Percentiles rank a stretch among this genome's conserved stretches.
phyloP scores from a whole-genome alignment of 2,888 invertebrate species.

The Ormyrus thymus region DNA sequence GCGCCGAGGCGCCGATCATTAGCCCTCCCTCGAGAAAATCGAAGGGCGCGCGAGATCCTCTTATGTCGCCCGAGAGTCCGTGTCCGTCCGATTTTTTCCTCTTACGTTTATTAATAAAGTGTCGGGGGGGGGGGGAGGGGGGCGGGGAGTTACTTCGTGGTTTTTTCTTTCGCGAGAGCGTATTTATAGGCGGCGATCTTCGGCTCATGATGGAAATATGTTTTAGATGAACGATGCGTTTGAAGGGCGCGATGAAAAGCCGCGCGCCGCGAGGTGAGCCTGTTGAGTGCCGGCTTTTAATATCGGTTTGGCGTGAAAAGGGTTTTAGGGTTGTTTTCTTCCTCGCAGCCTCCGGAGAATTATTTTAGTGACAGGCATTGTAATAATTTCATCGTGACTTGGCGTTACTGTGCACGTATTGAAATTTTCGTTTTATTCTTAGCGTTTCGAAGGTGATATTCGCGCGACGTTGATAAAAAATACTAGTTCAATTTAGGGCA shows the following conservation, averaged over 20 bases:
- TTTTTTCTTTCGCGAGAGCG: neutral
- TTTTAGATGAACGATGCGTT: neutral
- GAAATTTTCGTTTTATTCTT: no score
- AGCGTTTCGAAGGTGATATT: no score
- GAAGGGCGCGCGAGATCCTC: slow-evolving; percentile 15
- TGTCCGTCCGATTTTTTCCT: neutral
- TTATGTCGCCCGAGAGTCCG: no score
- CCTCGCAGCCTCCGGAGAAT: no score
- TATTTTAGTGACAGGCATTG: no score
- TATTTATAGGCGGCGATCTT: slow-evolving; percentile 21
- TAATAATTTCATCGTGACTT: no score
- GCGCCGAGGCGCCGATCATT: slow-evolving; percentile 26
- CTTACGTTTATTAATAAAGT: slow-evolving; percentile 37
- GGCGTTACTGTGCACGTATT: no score
- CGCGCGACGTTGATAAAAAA: no score
- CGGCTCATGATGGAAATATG: slow-evolving; percentile 12
- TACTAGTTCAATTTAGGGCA: no score
- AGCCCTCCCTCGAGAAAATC: neutral
- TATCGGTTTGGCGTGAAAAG: neutral
- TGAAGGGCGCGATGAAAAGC: no score
- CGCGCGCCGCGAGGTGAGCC: no score
- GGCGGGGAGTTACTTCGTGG: neutral
- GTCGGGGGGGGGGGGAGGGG: no score
- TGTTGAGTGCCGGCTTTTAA: neutral
- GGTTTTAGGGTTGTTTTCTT: neutral